A percentile compares a stretch with the other conserved stretches of the same genome.
Evolutionary conservation across 2,888 invertebrate genomes (phyloP).

Genomic region (Torymus auratus): DNA sequence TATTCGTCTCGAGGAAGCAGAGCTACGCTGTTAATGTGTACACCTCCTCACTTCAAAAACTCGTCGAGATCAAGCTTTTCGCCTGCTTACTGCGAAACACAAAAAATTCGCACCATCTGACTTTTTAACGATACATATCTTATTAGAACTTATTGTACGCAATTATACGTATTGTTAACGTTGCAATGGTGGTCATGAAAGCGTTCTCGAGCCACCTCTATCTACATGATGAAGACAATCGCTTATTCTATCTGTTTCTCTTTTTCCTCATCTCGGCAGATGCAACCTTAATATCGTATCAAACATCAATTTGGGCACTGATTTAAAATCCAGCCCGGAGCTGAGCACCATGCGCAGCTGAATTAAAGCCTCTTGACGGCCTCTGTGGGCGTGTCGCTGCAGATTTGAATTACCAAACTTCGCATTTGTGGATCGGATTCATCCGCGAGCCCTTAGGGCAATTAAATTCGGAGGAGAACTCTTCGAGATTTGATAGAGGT

Average conservation of each 20-base stretch:
- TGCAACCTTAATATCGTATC: constrained; percentile 2
- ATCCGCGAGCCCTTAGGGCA: constrained; percentile 87
- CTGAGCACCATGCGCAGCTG: background rate
- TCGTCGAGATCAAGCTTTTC: constrained; percentile 20
- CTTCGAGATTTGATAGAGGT: constrained; percentile 89
- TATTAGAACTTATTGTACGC: constrained; percentile 2
- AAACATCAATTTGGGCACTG: constrained; percentile 17
- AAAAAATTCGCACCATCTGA: background rate
- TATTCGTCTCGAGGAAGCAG: constrained; percentile 32
- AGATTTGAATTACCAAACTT: constrained; percentile 85
- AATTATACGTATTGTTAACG: background rate
- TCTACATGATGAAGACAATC: too few species aligned
- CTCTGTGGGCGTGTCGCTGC: background rate
- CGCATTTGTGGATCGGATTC: constrained; percentile 92
- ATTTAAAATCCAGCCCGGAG: constrained; percentile 10
- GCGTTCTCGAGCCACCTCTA: too few species aligned
- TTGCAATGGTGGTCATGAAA: too few species aligned
- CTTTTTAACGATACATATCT: background rate
- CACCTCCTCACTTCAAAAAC: constrained; percentile 13
- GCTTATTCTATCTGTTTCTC: background rate
- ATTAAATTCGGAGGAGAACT: constrained; percentile 88
- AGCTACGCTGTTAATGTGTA: constrained; percentile 6
- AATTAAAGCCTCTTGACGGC: constrained; percentile 21
- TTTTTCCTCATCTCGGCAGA: background rate
- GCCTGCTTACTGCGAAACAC: background rate